These are phyloP conservation scores for Eretmocerus hayati DNA, from an alignment of 2,888 invertebrate species.

Conservation along the genomic window DNA sequence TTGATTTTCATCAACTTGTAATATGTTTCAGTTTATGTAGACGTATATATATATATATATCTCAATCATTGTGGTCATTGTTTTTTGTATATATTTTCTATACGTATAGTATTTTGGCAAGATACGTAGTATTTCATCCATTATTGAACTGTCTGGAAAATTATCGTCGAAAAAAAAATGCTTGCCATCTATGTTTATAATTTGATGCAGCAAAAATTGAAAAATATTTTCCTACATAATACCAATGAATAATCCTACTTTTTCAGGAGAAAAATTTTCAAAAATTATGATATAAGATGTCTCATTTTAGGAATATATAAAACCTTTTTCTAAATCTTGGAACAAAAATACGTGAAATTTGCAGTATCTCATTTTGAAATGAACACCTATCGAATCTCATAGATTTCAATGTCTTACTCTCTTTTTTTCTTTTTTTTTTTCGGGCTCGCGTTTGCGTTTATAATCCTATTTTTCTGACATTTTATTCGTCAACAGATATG, in stretches of 20 bases:
- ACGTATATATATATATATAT: slow-evolving; percentile 2
- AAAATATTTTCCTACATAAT: slow-evolving; percentile 16
- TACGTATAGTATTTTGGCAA: slow-evolving; percentile 9
- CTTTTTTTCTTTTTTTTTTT: background rate
- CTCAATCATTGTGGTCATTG: slow-evolving; percentile 10
- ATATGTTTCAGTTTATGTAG: slow-evolving; percentile 10
- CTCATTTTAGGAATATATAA: slow-evolving; percentile 22
- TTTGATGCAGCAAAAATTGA: slow-evolving; percentile 7
- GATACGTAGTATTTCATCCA: slow-evolving; percentile 4
- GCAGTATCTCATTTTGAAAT: slow-evolving; percentile 8
- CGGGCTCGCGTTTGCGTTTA: background rate
- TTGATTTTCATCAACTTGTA: slow-evolving; percentile 15
- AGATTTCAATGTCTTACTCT: background rate
- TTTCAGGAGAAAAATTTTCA: slow-evolving; percentile 14
- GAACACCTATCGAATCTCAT: slow-evolving; percentile 11
- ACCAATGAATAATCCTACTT: background rate
- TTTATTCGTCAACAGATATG: slow-evolving; percentile 18
- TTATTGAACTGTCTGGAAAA: slow-evolving; percentile 8
- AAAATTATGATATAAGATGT: slow-evolving; percentile 19
- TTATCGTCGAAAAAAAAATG: slow-evolving; percentile 11
- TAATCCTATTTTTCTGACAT: background rate
- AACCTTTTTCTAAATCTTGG: slow-evolving; percentile 14
- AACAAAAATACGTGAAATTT: slow-evolving; percentile 1
- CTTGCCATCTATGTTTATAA: slow-evolving; percentile 9
- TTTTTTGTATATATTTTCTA: slow-evolving; percentile 6